Evolutionary conservation across 2,113 vertebrate genomes (phyloP).

Genomic region (Ivindomyrus marchei): DNA sequence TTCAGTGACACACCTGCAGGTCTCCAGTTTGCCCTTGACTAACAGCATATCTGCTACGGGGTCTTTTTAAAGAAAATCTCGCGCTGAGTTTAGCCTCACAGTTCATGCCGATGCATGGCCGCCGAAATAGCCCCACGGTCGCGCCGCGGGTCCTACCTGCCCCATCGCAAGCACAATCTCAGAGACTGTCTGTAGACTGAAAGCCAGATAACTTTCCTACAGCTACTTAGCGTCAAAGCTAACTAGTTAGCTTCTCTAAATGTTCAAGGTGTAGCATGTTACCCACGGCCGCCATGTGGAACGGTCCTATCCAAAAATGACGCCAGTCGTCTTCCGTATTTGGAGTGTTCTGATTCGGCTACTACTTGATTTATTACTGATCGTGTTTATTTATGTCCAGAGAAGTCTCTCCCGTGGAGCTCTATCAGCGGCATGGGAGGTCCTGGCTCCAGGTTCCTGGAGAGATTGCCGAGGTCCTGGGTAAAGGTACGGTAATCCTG

Average conservation of each 20-base stretch:
- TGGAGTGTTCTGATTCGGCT: background rate
- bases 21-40: background rate
- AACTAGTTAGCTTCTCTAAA: background rate
- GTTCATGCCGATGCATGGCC: background rate
- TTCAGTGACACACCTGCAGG: background rate
- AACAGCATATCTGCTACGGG: background rate
- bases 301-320: background rate
- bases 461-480: background rate
- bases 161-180: background rate
- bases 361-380: background rate
- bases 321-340: background rate
- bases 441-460: background rate
- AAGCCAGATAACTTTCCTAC: background rate
- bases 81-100: background rate
- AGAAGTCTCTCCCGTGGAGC: background rate
- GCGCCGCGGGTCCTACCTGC: background rate
- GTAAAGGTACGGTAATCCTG: background rate
- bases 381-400: background rate
- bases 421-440: background rate
- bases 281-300: background rate
- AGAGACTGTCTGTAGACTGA: background rate
- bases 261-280: background rate
- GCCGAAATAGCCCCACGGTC: background rate
- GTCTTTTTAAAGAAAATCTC: background rate
- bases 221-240: background rate